phyloP scores from a whole-genome alignment of 2,113 vertebrate species.

The Peromyscus maniculatus region DNA sequence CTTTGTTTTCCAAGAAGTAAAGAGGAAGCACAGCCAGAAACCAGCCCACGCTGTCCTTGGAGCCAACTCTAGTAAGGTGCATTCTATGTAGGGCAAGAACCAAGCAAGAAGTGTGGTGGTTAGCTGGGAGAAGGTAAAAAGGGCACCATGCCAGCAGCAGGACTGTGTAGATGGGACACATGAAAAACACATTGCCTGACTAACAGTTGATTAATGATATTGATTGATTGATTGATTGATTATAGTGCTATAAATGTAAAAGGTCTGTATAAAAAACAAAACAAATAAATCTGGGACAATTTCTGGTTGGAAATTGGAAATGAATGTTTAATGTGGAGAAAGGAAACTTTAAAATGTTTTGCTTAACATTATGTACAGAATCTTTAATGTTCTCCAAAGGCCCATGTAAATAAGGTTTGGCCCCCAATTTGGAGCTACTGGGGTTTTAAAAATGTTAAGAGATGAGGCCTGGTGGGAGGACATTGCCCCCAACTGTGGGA shows the following conservation, averaged over 20 bases:
- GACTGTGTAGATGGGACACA: not conserved
- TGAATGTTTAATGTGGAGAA: not conserved
- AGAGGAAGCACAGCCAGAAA: not conserved
- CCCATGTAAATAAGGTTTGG: not conserved
- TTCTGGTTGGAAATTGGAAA: not conserved
- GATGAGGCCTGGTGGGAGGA: not conserved
- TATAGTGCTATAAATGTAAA: not conserved
- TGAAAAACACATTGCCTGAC: not conserved
- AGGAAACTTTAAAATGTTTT: not conserved
- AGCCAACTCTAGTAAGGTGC: not conserved
- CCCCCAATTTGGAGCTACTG: not conserved
- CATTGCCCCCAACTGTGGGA: not conserved
- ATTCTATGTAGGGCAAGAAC: not conserved
- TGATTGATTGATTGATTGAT: not conserved
- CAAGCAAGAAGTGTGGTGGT: not conserved
- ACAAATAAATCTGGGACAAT: not conserved
- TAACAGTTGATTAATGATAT: not conserved
- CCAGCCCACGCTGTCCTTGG: not conserved
- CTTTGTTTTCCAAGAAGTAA: not conserved
- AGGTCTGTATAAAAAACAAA: not conserved
- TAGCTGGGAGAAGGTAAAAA: not conserved
- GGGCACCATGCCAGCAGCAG: not conserved
- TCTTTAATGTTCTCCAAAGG: not conserved
- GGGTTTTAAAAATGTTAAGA: not conserved
- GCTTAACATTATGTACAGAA: not conserved